phyloP scores from a whole-genome alignment of 2,888 invertebrate genomes.

The Lasioglossum villosulum region DNA sequence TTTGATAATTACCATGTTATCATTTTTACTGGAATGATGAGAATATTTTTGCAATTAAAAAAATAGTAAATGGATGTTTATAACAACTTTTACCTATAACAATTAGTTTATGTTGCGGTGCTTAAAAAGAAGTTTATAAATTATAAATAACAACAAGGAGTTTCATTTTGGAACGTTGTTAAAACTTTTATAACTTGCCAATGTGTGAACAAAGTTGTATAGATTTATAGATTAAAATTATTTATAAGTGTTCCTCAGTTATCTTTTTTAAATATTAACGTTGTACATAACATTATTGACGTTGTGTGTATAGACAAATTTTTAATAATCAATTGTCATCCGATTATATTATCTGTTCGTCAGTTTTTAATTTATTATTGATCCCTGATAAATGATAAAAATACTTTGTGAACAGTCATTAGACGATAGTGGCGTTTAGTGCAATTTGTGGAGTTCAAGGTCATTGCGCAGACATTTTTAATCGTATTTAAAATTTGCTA shows the following conservation, averaged over 20 bases:
- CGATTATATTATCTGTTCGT: background rate
- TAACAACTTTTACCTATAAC: background rate
- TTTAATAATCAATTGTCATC: background rate
- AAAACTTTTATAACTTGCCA: background rate
- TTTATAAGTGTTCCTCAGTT: background rate
- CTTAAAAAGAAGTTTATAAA: background rate
- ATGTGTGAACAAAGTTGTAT: background rate
- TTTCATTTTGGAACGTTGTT: background rate
- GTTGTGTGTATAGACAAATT: background rate
- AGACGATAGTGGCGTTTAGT: slow-evolving; percentile 22
- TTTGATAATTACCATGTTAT: background rate
- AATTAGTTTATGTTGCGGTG: background rate
- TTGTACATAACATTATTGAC: background rate
- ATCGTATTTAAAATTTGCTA: background rate
- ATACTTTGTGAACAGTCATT: background rate
- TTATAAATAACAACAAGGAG: background rate
- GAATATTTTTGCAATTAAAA: background rate
- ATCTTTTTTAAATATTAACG: background rate
- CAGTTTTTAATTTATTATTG: background rate
- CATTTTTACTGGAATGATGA: background rate
- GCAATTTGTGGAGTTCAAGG: slow-evolving; percentile 58
- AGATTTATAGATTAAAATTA: background rate
- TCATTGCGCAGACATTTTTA: background rate
- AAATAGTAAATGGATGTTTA: background rate
- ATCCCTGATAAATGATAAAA: background rate